These are phyloP conservation scores for Cyclargus thomasi DNA, from an alignment of 1,140 invertebrate species.

Conservation along the genomic window DNA sequence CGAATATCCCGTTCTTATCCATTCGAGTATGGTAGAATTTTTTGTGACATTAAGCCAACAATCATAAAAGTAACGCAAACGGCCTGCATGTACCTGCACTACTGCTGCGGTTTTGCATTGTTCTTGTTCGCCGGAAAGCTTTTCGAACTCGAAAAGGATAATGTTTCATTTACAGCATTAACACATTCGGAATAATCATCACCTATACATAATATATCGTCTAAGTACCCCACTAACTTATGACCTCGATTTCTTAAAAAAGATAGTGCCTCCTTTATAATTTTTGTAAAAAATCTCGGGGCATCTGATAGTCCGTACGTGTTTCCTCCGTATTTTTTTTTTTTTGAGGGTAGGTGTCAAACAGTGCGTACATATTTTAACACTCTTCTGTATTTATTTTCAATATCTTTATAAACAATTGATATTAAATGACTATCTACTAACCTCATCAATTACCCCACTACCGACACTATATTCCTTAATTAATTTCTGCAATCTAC, in stretches of 20 bases:
- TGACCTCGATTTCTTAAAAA: constrained; percentile 23
- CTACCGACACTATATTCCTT: no score
- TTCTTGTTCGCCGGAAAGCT: constrained; percentile 10
- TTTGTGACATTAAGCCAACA: constrained; percentile 33
- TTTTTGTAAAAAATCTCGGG: constrained; percentile 28
- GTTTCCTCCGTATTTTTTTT: no score
- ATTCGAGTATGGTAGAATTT: constrained; percentile 26
- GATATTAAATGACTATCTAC: no score
- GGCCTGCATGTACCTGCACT: constrained; percentile 35
- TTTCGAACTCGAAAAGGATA: constrained; percentile 16
- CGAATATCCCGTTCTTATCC: constrained; percentile 28
- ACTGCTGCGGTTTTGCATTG: constrained; percentile 21
- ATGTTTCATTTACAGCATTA: constrained; percentile 20
- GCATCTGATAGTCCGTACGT: constrained; percentile 28
- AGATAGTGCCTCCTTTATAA: constrained; percentile 26
- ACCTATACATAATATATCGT: constrained; percentile 31
- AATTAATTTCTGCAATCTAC: no score
- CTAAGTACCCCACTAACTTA: constrained; percentile 25
- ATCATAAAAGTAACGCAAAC: constrained; percentile 31
- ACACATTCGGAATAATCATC: constrained; percentile 18
- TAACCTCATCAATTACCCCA: no score
- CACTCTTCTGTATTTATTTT: no score
- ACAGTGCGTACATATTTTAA: no score
- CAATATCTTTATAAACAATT: no score
- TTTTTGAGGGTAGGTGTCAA: no score